Evolutionary conservation across 2,888 invertebrate genomes (phyloP).

Genomic region (Cryptocephalus moraei): DNA sequence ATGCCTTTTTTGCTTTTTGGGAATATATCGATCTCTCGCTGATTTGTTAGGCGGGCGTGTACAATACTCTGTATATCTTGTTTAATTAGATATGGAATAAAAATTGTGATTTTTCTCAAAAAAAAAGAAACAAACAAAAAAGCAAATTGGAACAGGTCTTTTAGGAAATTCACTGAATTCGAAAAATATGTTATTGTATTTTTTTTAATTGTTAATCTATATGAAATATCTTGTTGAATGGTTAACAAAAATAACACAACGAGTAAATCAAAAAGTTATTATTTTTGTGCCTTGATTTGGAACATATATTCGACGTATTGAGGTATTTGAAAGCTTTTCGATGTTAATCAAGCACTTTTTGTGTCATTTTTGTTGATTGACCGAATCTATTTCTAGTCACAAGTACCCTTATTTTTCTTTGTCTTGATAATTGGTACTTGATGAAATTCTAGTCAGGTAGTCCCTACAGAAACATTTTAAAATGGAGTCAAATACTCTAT

Average conservation of each 20-base stretch:
- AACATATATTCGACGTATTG: too few relatives aligned
- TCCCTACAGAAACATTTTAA: conserved; percentile 15
- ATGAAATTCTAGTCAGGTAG: conserved; percentile 25
- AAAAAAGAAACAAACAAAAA: neutral
- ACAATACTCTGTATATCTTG: neutral
- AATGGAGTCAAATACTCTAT: conserved; percentile 19
- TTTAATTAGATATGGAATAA: conserved; percentile 3
- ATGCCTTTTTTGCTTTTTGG: too few relatives aligned
- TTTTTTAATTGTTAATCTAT: conserved; percentile 9
- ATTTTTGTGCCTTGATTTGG: conserved; percentile 1
- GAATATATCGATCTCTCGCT: neutral
- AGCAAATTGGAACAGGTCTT: neutral
- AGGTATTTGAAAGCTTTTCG: conserved; percentile 3
- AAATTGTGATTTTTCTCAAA: conserved; percentile 14
- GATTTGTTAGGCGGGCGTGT: neutral
- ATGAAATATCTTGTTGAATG: conserved; percentile 6
- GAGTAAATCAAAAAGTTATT: conserved; percentile 3
- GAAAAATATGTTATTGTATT: neutral
- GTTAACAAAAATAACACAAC: conserved; percentile 8
- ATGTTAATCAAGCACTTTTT: conserved; percentile 3
- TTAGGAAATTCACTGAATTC: too few relatives aligned
- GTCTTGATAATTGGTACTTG: conserved; percentile 20
- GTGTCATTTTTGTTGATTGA: conserved; percentile 10
- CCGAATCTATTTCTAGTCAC: conserved; percentile 19
- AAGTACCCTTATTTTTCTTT: conserved; percentile 16